Base-by-base conservation (phyloP, 2,113 vertebrate species). In the Herpailurus yagouaroundi region DNA sequence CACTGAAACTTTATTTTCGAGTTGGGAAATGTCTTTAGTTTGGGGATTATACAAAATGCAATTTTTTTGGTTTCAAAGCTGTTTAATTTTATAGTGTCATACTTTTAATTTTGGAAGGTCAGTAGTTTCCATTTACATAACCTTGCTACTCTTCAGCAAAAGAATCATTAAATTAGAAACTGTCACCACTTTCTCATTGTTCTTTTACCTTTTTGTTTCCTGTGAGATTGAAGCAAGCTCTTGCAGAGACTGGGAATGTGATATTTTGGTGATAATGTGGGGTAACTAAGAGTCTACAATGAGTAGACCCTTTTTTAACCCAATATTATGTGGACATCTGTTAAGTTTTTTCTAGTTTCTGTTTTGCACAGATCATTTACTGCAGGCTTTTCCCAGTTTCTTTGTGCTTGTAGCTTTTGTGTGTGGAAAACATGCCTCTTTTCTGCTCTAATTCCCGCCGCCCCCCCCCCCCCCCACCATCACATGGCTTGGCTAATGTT, bases 141-240 rank as follows among this genome's bases (percentile, higher is more conserved):
- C 52, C 48, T 91, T 95, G 69, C n/a, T 94, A 8, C 45, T 95
- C 50, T 93, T 91, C 18, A 96, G 82, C 45, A 76, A 55, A 88
- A 85, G 86, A 89, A 60, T 69, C 4, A 4, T 19, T 83, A 68
- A 85, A 31, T 96, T 94, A 77, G 80, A 96, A 88, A 91, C 77
- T 93, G 31, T 93, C 33, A 85, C 33, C 15, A 91, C 38, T 95
- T 95, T 95, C 33, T 90, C 55, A 69, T 92, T 96, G 55, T 90
- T 97, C 73, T 95, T 92, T 96, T 86, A 85, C 57, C 21, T 63
- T 92, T 97, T 91, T 95, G 29, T 91, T 93, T 96, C 71, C 71
- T 86, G 81, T 93, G 82, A 86, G 77, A 63, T 69, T 86, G 92
- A 94, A 86, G 52, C 33, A 81, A 64, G 41, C 66, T 94, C 48